These are phyloP conservation scores for Melanaphis sacchari DNA, from an alignment of 1,140 invertebrate genomes.

Conservation along the genomic window DNA sequence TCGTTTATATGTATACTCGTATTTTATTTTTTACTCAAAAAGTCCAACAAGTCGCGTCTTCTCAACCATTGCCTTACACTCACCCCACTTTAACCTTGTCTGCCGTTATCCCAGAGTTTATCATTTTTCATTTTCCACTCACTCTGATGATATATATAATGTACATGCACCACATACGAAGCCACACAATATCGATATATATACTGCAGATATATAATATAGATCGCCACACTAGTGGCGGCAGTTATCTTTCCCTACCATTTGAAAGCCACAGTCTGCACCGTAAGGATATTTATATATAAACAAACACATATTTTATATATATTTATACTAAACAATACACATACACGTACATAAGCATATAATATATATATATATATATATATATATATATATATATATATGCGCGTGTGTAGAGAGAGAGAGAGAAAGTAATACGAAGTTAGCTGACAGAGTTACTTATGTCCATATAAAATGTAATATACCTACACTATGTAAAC, in stretches of 20 bases:
- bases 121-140: neutral
- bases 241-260: neutral
- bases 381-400: no score
- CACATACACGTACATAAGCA: neutral
- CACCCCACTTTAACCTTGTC: neutral
- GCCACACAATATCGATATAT: neutral
- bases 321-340: neutral
- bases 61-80: neutral
- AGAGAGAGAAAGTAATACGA: neutral
- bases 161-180: neutral
- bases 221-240: neutral
- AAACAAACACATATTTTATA: neutral
- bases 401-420: neutral
- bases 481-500: neutral
- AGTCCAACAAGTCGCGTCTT: conserved; percentile 29
- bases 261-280: neutral
- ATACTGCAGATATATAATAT: neutral
- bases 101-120: neutral
- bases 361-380: neutral
- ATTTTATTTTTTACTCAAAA: neutral
- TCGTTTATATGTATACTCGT: neutral
- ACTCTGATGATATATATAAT: neutral
- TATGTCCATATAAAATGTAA: no score
- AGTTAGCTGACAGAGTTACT: conserved; percentile 9
- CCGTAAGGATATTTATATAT: neutral